Percentiles rank a stretch among this genome's conserved stretches.
phyloP scores from a whole-genome alignment of 2,797 vertebrate genomes.

The Bradypodion ventrale region DNA sequence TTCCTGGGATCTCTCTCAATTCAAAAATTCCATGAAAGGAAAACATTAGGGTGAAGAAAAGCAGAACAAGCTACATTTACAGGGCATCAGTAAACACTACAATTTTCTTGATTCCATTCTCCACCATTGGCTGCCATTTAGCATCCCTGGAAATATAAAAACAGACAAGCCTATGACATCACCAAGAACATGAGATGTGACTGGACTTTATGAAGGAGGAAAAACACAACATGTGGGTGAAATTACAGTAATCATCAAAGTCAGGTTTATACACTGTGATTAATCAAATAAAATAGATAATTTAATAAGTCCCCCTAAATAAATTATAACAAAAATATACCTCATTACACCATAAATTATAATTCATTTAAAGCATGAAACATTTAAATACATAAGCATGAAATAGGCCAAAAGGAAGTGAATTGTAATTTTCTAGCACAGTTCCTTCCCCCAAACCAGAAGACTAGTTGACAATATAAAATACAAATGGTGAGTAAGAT shows the following conservation, averaged over 20 bases:
- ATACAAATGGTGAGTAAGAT: no score
- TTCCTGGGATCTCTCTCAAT: no score
- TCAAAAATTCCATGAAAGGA: no score
- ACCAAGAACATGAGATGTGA: not conserved
- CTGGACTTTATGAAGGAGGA: not conserved
- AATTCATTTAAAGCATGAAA: not conserved
- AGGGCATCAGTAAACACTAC: not conserved
- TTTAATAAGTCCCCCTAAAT: not conserved
- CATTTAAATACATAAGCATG: not conserved
- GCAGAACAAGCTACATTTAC: no score
- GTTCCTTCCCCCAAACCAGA: no score
- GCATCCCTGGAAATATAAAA: not conserved
- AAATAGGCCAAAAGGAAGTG: no score
- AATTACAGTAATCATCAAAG: not conserved
- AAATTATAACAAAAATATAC: not conserved
- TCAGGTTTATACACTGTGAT: not conserved
- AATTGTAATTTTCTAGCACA: no score
- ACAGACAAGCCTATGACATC: not conserved
- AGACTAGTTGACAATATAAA: no score
- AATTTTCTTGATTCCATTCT: not conserved
- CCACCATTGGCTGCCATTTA: not conserved
- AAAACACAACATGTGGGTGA: not conserved
- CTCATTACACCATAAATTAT: not conserved
- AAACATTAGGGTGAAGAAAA: no score
- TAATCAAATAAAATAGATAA: not conserved